Evolutionary conservation across 2,888 invertebrate species (phyloP).

Genomic region (Elmis aenea): DNA sequence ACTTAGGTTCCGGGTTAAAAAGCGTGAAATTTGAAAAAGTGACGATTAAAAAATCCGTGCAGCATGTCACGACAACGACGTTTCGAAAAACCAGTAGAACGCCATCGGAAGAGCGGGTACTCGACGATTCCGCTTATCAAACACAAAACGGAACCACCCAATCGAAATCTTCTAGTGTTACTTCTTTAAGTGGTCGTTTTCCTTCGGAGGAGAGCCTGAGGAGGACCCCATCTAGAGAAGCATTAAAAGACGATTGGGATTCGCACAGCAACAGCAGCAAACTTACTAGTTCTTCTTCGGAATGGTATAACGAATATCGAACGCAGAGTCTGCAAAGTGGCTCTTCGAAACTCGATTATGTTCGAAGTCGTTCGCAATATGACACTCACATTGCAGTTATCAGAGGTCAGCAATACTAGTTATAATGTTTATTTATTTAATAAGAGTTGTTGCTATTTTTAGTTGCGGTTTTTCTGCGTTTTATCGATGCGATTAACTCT

Average conservation of each 20-base stretch:
- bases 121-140: constrained; percentile 57
- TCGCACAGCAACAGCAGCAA: constrained; percentile 40
- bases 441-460: no score
- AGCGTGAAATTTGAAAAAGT: constrained; percentile 70
- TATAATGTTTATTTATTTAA: no score
- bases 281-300: constrained; percentile 43
- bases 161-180: constrained; percentile 52
- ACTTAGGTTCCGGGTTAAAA: constrained; percentile 57
- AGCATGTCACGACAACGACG: constrained; percentile 49
- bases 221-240: constrained; percentile 44
- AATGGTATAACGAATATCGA: constrained; percentile 57
- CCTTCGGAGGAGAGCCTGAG: constrained; percentile 53
- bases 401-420: constrained; percentile 60
- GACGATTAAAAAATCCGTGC: constrained; percentile 59
- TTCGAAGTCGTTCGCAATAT: constrained; percentile 76
- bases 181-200: constrained; percentile 49
- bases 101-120: constrained; percentile 48
- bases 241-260: constrained; percentile 41
- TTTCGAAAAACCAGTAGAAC: constrained; percentile 45
- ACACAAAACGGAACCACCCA: constrained; percentile 47
- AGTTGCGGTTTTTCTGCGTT: no score
- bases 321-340: constrained; percentile 59
- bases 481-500: no score
- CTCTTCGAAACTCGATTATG: constrained; percentile 64
- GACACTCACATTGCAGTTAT: constrained; percentile 83